Base-by-base conservation (phyloP, 2,113 vertebrate species). In the Arvicanthis niloticus region DNA sequence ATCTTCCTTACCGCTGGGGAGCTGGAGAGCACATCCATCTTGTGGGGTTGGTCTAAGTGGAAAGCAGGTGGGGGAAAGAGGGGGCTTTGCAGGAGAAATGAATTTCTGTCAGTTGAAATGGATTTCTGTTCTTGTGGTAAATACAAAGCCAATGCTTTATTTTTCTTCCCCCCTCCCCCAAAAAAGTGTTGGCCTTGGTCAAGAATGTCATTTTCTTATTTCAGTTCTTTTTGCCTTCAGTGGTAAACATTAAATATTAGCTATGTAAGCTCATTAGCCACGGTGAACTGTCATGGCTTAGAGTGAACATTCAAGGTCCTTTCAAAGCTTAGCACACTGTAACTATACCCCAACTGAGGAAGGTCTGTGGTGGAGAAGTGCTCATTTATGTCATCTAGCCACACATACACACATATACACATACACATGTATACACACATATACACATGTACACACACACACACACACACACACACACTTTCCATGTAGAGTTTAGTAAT, bases 91-190 rank as follows among this genome's bases (percentile, higher is more conserved):
- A 82, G 91, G 81, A 85, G 73, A 97, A 97, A 97, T 98, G 96
- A 97, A 97, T 97, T 97, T 95, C 93, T 96, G 93, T 96, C 96
- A 48, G 58, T 91, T 58, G 86, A 96, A 97, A 96, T 94, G 89
- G 94, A 97, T 91, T 97, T 97, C 78, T 95, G 77, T 96, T 96
- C 89, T 94, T 84, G n/a, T 92, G 92, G 96, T 97, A 97, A 97
- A 93, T 96, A 92, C 58, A 82, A 93, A 97, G 85, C n/a, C 91
- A 67, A 94, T 37, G n/a, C 7, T 88, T 96, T 96, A 11, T 60
- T 17, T 34, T 96, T 67, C 73, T 62, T 31, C n/a, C n/a, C n/a
- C n/a, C n/a, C 37, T 4, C 19, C 19, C 4, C 13, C 7, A 13
- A 92, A 91, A 42, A 94, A 51, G 48, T 51, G 26, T 56, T 70